These are phyloP conservation scores for Florisuga fusca DNA, from an alignment of 2,797 vertebrate species.

Conservation along the genomic window DNA sequence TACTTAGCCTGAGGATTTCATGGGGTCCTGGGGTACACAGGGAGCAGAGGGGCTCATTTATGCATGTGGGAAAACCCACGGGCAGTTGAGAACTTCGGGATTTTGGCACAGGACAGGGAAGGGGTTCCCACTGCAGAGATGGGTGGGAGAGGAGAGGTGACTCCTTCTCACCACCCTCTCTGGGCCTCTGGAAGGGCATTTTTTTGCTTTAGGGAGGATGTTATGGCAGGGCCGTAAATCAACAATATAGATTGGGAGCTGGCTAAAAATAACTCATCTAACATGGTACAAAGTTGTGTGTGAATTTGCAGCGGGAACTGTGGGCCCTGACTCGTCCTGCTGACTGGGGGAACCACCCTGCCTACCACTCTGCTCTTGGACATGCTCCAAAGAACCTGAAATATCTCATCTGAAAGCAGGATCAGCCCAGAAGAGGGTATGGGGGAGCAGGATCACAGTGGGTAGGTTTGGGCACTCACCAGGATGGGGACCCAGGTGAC, in stretches of 20 bases:
- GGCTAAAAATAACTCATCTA: constrained; percentile 61
- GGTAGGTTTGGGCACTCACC: constrained; percentile 68
- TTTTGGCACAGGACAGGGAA: not conserved
- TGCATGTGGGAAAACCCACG: not conserved
- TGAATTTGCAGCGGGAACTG: not conserved
- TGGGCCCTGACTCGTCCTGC: not conserved
- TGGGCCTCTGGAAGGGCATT: not conserved
- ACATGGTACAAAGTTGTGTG: not conserved
- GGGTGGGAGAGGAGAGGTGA: not conserved
- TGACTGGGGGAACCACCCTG: rapidly evolving
- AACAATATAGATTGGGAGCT: constrained; percentile 7
- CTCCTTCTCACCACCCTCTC: not conserved
- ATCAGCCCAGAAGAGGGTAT: not conserved
- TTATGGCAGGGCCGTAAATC: constrained; percentile 56
- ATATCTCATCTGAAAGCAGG: not conserved
- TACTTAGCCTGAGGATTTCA: not conserved
- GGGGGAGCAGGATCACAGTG: not conserved
- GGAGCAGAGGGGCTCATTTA: not conserved
- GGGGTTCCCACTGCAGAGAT: not conserved
- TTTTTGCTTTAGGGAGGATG: constrained; percentile 15
- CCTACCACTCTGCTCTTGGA: not conserved
- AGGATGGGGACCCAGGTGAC: constrained; percentile 75
- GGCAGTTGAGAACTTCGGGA: not conserved
- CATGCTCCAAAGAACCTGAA: not conserved
- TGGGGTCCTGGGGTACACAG: rapidly evolving